Evolutionary conservation across 2,113 vertebrate genomes (phyloP), one percentile per base, ranked within the genome.

Genomic region (Anolis carolinensis): DNA sequence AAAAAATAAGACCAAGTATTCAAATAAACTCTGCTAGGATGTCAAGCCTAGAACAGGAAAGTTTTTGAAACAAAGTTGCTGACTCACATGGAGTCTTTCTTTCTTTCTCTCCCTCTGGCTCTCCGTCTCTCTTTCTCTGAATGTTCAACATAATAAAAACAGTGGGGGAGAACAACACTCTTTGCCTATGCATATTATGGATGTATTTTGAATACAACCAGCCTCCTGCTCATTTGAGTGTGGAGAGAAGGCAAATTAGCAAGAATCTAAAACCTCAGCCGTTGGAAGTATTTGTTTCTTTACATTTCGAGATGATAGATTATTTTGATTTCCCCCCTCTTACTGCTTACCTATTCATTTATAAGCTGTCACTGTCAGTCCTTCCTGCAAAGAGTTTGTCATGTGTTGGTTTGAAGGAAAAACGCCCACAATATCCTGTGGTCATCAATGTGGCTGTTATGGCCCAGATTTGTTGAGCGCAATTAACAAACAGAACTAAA

Each of bases 21-120:
- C n/a, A n/a, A n/a, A n/a, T n/a, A 44, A 2, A 44, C 39, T 44
- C 32, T 65, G 5, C 82, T 87, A 75, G 10, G 25, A 62, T 55
- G 87, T 63, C 84, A 90, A 55, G 84, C 89, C 90, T 68, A 82
- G 74, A 91, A 82, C 5, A 83, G 50, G 39, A 77, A 74, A 86
- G 70, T 1, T 80, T 63, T 76, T 27, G 55, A 81, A 82, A 83
- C 83, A n/a, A 87, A 88, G 90, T 68, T 76, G 44, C 71, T 84
- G 84, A 78, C 36, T 89, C 63, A 83, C 78, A 68, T 25, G 77
- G 73, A 63, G 5, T 44, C 27, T 52, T 25, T 10, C 76, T 20
- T 0, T 81, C 39, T n/a, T 10, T 25, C 27, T 11, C 23, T 65
- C 63, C 25, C 63, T 23, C 63, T 18, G 7, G 9, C 7, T 65